A percentile compares a stretch with the other conserved stretches of the same genome.
These are phyloP conservation scores for Caenorhabditis plicata DNA, from an alignment of 2,888 invertebrate species.

Conservation along the genomic window DNA sequence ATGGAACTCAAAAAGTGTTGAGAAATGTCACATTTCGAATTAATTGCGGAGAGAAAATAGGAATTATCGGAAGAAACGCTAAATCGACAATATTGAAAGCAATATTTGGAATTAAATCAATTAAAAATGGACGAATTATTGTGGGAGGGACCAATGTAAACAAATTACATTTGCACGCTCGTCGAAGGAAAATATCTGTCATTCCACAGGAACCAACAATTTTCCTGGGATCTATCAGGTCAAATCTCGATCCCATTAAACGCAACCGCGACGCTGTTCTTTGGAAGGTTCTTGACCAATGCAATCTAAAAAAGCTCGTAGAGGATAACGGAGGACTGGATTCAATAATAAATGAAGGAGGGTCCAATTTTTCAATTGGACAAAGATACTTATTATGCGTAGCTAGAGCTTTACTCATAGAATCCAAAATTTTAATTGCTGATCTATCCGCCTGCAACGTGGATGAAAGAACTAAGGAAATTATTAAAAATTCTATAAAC, in stretches of 20 bases:
- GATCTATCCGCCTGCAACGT: slow-evolving; percentile 95
- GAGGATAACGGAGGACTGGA: slow-evolving; percentile 74
- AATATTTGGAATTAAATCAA: slow-evolving; percentile 79
- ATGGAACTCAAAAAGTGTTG: slow-evolving; percentile 41
- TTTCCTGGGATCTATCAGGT: slow-evolving; percentile 83
- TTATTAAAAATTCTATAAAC: slow-evolving; percentile 61
- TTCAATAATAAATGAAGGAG: slow-evolving; percentile 71
- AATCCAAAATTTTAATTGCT: slow-evolving; percentile 81
- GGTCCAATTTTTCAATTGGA: slow-evolving; percentile 81
- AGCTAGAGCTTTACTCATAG: slow-evolving; percentile 82
- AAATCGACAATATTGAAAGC: slow-evolving; percentile 78
- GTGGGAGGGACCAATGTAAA: slow-evolving; percentile 76
- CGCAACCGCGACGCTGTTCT: slow-evolving; percentile 77
- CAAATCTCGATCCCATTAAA: slow-evolving; percentile 86
- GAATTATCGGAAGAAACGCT: slow-evolving; percentile 83
- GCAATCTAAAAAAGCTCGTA: slow-evolving; percentile 77
- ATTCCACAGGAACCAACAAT: slow-evolving; percentile 89
- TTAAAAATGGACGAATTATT: slow-evolving; percentile 69
- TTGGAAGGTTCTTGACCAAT: slow-evolving; percentile 83
- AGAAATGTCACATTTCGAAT: slow-evolving; percentile 68
- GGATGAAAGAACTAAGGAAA: slow-evolving; percentile 70
- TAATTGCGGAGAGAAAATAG: slow-evolving; percentile 70
- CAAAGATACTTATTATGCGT: slow-evolving; percentile 86
- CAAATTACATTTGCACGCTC: slow-evolving; percentile 76
- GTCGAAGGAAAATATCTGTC: slow-evolving; percentile 82